phyloP scores from a whole-genome alignment of 2,113 vertebrate genomes.

The Burhinus bistriatus region DNA sequence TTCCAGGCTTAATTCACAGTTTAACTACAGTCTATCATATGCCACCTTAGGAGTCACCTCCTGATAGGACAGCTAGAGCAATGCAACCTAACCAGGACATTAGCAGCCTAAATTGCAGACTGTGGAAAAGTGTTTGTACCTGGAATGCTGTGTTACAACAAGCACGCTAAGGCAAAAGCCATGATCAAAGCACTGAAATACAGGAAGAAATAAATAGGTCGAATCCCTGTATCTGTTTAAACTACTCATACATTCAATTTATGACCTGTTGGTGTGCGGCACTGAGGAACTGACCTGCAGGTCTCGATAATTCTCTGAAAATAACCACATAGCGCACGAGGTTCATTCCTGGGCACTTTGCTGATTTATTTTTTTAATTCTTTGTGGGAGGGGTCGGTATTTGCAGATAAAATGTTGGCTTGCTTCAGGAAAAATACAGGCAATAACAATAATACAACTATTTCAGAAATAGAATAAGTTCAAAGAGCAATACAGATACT shows the following conservation, averaged over 20 bases:
- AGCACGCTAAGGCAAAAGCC: neutral
- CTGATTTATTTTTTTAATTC: neutral
- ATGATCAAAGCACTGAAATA: neutral
- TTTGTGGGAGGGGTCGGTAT: neutral
- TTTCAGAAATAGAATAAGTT: neutral
- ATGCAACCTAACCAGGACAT: neutral
- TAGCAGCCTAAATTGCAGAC: neutral
- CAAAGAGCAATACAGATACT: neutral
- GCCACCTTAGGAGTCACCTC: neutral
- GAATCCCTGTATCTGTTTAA: neutral
- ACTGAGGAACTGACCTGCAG: neutral
- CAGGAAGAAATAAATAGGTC: neutral
- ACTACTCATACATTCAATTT: neutral
- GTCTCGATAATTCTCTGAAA: neutral
- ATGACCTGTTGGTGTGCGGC: neutral
- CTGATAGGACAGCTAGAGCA: neutral
- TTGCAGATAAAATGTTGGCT: neutral
- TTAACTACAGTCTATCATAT: neutral
- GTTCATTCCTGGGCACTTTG: neutral
- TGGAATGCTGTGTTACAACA: neutral
- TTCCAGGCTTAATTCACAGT: neutral
- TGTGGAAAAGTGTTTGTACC: neutral
- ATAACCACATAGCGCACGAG: neutral
- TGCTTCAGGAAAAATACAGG: neutral
- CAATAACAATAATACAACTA: neutral